A percentile compares a stretch with the other conserved stretches of the same genome.
phyloP scores from a whole-genome alignment of 2,113 vertebrate genomes.

The Zapus hudsonius region DNA sequence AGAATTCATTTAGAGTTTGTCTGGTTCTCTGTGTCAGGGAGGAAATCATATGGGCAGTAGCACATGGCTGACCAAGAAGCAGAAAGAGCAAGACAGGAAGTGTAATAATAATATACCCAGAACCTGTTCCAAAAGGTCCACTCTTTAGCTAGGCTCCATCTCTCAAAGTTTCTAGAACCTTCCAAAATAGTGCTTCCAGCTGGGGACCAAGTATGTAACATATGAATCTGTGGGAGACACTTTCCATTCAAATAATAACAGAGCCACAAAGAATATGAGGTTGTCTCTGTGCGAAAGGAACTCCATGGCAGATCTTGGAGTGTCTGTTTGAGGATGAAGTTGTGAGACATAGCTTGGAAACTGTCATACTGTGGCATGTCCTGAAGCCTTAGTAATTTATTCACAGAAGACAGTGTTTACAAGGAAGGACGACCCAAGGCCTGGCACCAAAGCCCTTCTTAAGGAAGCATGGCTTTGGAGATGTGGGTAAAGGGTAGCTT shows the following conservation, averaged over 20 bases:
- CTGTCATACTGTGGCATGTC: slow-evolving; percentile 53
- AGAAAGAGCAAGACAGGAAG: background rate
- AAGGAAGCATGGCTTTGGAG: background rate
- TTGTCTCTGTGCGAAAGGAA: background rate
- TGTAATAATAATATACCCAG: no score
- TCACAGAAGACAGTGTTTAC: background rate
- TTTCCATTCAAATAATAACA: background rate
- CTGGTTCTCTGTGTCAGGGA: background rate
- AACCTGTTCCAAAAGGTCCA: background rate
- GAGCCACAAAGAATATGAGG: background rate
- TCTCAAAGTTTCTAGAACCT: background rate
- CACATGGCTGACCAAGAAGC: background rate
- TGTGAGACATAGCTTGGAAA: slow-evolving; percentile 44
- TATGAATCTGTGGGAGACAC: background rate
- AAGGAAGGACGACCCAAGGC: background rate
- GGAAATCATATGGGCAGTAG: background rate
- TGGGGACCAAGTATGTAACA: background rate
- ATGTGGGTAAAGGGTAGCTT: background rate
- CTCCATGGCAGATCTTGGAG: background rate
- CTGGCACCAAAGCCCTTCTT: background rate
- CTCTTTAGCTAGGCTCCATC: no score
- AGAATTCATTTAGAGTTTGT: no score
- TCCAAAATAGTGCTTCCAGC: background rate
- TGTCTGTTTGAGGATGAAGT: background rate
- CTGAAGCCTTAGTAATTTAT: slow-evolving; percentile 38